Evolutionary conservation across 2,797 vertebrate species (phyloP).

Genomic region (Psittacula echo): DNA sequence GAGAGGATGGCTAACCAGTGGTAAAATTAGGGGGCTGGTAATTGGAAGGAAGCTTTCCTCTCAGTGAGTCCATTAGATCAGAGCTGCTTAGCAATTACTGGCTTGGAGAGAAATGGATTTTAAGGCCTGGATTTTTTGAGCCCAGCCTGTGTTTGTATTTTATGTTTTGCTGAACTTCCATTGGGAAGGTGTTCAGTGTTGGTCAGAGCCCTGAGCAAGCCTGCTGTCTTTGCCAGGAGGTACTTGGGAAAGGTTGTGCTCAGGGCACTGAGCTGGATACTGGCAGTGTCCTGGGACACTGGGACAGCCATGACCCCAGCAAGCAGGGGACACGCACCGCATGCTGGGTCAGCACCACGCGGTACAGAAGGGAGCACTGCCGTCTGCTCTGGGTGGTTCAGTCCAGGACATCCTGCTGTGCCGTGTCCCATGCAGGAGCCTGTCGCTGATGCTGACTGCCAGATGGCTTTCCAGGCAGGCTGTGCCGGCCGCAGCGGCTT

Average conservation of each 20-base stretch:
- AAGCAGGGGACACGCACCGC: not conserved
- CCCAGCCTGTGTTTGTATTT: accelerated
- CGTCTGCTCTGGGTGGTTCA: not conserved
- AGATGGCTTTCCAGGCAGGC: not conserved
- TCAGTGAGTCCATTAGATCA: not conserved
- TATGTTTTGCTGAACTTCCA: not conserved
- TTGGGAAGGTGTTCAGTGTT: not conserved
- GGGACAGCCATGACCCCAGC: not conserved
- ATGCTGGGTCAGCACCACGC: not conserved
- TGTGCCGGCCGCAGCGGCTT: not conserved
- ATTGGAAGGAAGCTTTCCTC: not conserved
- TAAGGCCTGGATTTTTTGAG: not conserved
- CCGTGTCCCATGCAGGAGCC: not conserved
- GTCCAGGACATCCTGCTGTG: not conserved
- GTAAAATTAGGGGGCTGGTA: not conserved
- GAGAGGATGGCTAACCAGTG: not conserved
- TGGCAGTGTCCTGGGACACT: accelerated
- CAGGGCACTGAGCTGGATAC: not conserved
- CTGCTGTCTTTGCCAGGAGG: not conserved
- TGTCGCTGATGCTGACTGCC: not conserved
- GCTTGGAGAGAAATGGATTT: not conserved
- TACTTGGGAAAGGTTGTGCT: not conserved
- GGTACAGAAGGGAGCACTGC: not conserved
- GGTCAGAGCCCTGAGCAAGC: not conserved
- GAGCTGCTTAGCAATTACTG: not conserved